Percentiles rank a stretch among this genome's conserved stretches.
These are phyloP conservation scores for Calypte anna DNA, from an alignment of 2,113 vertebrate genomes.

Conservation along the genomic window DNA sequence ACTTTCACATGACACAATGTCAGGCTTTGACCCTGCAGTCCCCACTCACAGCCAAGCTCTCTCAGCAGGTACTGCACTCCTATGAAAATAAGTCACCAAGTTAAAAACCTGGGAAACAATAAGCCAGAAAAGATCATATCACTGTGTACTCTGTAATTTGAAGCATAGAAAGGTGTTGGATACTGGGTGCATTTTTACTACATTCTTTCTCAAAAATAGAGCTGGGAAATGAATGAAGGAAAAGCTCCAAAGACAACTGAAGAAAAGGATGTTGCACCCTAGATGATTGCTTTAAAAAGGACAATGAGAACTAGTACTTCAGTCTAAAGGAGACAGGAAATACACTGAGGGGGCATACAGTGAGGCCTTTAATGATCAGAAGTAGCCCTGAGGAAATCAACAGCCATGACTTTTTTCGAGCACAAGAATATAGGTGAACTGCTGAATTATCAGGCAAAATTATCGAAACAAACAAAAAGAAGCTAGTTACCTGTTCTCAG, in stretches of 20 bases:
- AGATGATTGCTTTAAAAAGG: background rate
- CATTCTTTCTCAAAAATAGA: background rate
- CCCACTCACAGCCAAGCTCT: rapidly evolving
- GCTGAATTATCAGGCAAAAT: background rate
- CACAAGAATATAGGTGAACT: background rate
- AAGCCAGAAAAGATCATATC: background rate
- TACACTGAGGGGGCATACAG: background rate
- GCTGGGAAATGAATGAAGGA: background rate
- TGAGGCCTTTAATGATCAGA: background rate
- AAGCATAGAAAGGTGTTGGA: background rate
- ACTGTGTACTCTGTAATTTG: background rate
- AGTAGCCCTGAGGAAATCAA: background rate
- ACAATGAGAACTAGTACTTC: background rate
- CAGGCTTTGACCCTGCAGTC: background rate
- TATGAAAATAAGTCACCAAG: background rate
- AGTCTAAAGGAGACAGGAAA: background rate
- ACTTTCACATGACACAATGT: background rate
- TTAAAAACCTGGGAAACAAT: background rate
- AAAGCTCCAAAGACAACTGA: background rate
- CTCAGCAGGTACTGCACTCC: background rate
- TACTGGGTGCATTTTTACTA: background rate
- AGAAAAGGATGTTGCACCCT: background rate
- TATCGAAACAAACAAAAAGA: background rate
- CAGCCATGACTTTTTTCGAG: background rate
- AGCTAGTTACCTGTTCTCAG: background rate